Base-by-base conservation (phyloP, 2,113 vertebrate species). In the Sigmodon hispidus region DNA sequence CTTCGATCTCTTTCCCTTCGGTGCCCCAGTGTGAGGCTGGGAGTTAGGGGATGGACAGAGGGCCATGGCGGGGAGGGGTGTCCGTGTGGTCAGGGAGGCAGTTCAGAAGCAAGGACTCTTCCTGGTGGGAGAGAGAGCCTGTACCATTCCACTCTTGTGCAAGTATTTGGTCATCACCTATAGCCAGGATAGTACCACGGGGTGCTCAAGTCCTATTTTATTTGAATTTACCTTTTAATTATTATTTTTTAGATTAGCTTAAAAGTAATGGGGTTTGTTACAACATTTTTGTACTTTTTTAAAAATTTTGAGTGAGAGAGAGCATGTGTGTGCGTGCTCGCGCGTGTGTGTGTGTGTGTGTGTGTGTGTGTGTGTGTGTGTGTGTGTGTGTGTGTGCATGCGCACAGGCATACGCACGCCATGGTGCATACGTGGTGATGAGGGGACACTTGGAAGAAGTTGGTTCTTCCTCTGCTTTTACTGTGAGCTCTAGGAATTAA, bases 1-100 rank as follows among this genome's bases (percentile, higher is more conserved):
- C 61, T 67, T 61, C 5, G 0, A 0, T 6, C 13, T 45, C 40
- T 52, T 31, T 8, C 29, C 7, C 63, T 17, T 15, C 22, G 34
- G 1, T 0, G 0, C 89, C 72, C 26, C 1, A 2, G 45, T 0
- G 24, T 13, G 52, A 40, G 36, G 26, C 76, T 36, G 24, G 15
- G 65, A 31, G 7, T 7, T 21, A 92, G 45, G 43, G 9, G 45
- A 61, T 7, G 81, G 55, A 45, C 17, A 86, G 69, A 22, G 15
- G 13, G 36, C 19, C n/a, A n/a, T n/a, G n/a, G n/a, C n/a, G n/a
- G n/a, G n/a, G n/a, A n/a, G n/a, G n/a, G n/a, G n/a, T n/a, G n/a
- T n/a, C n/a, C n/a, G n/a, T n/a, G n/a, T n/a, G n/a, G n/a, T n/a
- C n/a, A 63, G 57, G 48, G 65, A 15, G 21, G 86, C 0, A 0